Evolutionary conservation across 2,888 invertebrate genomes (phyloP).

Genomic region (Adineta ricciae): DNA sequence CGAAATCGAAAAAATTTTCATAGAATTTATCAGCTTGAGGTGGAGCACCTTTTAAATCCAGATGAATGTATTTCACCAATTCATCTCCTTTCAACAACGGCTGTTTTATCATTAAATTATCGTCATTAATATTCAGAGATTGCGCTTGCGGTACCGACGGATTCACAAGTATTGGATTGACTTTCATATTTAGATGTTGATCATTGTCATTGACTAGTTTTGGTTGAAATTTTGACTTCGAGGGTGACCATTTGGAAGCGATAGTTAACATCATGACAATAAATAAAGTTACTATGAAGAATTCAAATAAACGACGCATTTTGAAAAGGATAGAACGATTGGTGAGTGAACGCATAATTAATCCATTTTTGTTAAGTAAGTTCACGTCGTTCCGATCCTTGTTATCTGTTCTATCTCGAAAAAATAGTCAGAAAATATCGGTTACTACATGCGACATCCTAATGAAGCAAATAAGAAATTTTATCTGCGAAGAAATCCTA

Average conservation of each 20-base stretch:
- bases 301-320: background rate
- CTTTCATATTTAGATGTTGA: background rate
- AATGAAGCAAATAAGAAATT: too few species aligned
- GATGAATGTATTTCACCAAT: slow-evolving; percentile 54
- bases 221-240: background rate
- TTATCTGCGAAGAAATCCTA: too few species aligned
- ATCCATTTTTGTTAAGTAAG: background rate
- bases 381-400: background rate
- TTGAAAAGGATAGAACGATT: background rate
- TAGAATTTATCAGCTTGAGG: slow-evolving; percentile 57
- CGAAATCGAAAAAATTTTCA: slow-evolving; percentile 48
- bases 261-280: background rate
- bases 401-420: background rate
- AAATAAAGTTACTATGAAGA: background rate
- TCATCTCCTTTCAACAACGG: background rate
- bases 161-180: background rate
- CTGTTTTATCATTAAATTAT: background rate
- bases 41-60: slow-evolving; percentile 75
- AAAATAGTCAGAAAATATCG: background rate
- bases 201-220: background rate
- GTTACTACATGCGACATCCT: too few species aligned
- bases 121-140: background rate
- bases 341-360: background rate
- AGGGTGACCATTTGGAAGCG: background rate
- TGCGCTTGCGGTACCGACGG: background rate